These are phyloP conservation scores for Gadopsis marmoratus DNA, from an alignment of 2,797 vertebrate species.

Conservation along the genomic window DNA sequence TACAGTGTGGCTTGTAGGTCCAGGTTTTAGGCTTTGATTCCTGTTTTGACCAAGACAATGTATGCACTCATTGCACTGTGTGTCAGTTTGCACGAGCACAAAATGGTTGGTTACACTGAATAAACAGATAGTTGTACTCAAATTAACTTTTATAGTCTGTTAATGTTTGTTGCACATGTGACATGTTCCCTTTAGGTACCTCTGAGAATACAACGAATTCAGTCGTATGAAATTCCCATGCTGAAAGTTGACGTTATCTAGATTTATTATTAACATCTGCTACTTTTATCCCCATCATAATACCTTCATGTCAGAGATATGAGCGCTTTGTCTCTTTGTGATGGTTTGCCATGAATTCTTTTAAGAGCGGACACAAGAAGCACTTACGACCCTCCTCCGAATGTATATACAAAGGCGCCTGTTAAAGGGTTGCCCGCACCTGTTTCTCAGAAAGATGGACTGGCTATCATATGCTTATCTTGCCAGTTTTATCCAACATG, in stretches of 20 bases:
- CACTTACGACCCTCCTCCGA: constrained; percentile 54
- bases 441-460: constrained; percentile 64
- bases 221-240: constrained; percentile 39
- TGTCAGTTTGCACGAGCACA: background rate
- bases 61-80: background rate
- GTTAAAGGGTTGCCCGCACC: constrained; percentile 64
- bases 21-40: background rate
- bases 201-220: constrained; percentile 30
- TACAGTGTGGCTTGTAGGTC: background rate
- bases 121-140: background rate
- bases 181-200: constrained; percentile 10
- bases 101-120: background rate
- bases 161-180: constrained; percentile 30
- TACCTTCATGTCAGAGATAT: constrained; percentile 73
- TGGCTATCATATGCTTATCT: constrained; percentile 31
- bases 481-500: constrained; percentile 42
- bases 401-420: constrained; percentile 48
- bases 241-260: constrained; percentile 56
- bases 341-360: constrained; percentile 69
- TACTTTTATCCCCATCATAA: constrained; percentile 72
- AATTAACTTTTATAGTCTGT: constrained; percentile 1
- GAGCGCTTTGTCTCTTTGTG: constrained; percentile 66
- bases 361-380: constrained; percentile 62
- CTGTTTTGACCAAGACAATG: background rate
- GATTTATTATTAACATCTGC: constrained; percentile 79